Evolutionary conservation across 2,113 vertebrate species (phyloP).

Genomic region (Zapus hudsonius): DNA sequence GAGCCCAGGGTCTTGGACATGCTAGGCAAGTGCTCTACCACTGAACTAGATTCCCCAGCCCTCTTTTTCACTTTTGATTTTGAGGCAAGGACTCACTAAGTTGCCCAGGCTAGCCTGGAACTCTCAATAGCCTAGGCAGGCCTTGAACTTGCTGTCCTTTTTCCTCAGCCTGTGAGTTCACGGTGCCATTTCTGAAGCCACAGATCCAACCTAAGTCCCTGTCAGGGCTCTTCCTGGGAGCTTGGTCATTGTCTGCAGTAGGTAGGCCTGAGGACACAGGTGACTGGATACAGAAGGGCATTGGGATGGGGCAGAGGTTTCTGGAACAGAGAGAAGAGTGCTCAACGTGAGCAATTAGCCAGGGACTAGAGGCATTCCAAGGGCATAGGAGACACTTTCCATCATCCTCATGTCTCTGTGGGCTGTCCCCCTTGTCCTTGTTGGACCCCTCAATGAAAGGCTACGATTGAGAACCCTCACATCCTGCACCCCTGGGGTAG

Average conservation of each 20-base stretch:
- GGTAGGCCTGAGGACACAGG: background rate
- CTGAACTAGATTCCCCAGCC: background rate
- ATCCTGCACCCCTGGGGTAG: background rate
- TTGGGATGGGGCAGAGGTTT: background rate
- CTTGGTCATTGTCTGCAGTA: background rate
- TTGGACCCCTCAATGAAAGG: background rate
- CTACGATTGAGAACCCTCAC: background rate
- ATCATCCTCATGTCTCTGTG: background rate
- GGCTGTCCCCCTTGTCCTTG: background rate
- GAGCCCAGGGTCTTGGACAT: background rate
- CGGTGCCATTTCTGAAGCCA: background rate
- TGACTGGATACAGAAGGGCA: background rate
- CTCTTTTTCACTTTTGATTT: no score
- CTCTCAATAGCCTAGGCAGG: background rate
- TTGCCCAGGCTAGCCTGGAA: background rate
- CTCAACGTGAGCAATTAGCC: fast-evolving
- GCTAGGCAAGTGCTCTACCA: background rate
- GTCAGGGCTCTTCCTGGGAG: background rate
- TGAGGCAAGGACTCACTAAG: no score
- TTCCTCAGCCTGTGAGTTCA: background rate
- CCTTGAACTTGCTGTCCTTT: background rate
- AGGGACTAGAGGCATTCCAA: background rate
- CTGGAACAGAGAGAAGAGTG: background rate
- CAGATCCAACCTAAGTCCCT: background rate
- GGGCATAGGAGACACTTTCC: background rate